Evolutionary conservation across 2,888 invertebrate genomes (phyloP), one percentile per base, ranked within the genome.

Genomic region (Apantesis nais): DNA sequence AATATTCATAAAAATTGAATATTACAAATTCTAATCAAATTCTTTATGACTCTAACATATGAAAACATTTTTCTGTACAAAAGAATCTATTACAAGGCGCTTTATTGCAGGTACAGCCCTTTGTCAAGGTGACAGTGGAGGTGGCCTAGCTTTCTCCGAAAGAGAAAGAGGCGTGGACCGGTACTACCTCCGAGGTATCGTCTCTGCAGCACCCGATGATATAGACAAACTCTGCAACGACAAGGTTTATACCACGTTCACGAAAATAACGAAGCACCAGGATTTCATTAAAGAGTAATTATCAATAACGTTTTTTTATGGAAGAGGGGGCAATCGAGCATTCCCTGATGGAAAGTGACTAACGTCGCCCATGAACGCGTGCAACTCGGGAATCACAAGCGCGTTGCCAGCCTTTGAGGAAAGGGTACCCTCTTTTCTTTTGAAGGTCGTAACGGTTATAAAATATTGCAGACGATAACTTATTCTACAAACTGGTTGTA

Each of bases 61-160:
- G 39, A 39, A 8, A 8, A 39, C 39, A 11, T 39, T 25, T 55
- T 55, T 5, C 22, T 55, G 52, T 25, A 55, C 12, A 25, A 3
- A 25, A 25, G 25, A n/a, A 55, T 55, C 25, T 55, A 12, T 2
- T 25, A 22, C 0, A n/a, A 25, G 11, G 22, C n/a, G n/a, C n/a
- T n/a, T 9, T 31, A 29, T 62, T 63, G 16, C 66, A 70, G 70
- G 70, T 19, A 70, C 68, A 34, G 85, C 89, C 0, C 78, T 90
- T 0, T 91, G 91, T 74, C 82, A 88, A 65, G 90, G 91, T 1
- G 91, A 92, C 80, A 90, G 91, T 71, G 91, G 92, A 0, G 90
- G 90, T 0, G 90, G 90, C 0, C 77, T 91, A 12, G 82, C 85
- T 1, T 89, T 91, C 74, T 74, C 84, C 0, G 83, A 83, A 0